These are phyloP conservation scores for Oreochromis spilurus DNA, from an alignment of 2,113 vertebrate genomes.

Conservation along the genomic window DNA sequence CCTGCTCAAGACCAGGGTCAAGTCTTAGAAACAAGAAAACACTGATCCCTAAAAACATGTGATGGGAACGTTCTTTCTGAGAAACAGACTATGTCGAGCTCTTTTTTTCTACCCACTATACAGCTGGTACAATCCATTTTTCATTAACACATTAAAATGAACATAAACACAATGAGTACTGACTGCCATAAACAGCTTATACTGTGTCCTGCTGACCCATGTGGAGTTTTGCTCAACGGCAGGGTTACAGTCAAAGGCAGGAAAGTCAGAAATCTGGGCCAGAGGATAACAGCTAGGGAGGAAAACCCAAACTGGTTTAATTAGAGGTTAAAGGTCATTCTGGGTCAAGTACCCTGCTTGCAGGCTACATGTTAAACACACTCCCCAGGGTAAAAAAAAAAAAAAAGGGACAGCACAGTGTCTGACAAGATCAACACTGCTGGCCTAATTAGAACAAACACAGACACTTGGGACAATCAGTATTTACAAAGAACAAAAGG, in stretches of 20 bases:
- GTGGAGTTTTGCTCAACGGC: not conserved
- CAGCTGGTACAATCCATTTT: not conserved
- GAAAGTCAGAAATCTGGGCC: constrained; percentile 18
- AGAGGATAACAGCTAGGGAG: not conserved
- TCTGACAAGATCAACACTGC: constrained; percentile 50
- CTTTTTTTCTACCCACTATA: not conserved
- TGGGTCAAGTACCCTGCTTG: constrained; percentile 59
- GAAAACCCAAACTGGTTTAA: constrained; percentile 48
- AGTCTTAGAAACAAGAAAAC: not conserved
- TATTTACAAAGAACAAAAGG: constrained; percentile 18
- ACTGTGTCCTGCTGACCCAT: not conserved
- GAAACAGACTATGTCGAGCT: not conserved
- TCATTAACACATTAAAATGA: not conserved
- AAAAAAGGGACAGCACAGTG: constrained; percentile 27
- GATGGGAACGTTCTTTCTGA: not conserved
- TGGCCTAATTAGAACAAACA: constrained; percentile 67
- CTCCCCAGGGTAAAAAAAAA: constrained; percentile 42
- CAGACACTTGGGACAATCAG: constrained; percentile 4
- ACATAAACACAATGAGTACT: not conserved
- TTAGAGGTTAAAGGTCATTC: constrained; percentile 60
- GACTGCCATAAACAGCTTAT: not conserved
- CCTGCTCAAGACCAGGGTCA: not conserved
- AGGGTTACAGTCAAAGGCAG: constrained; percentile 10
- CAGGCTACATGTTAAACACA: constrained; percentile 64
- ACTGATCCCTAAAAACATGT: not conserved